Conservation (phyloP, 2,888 invertebrate species). For the Lepetodrilus schrolli region DNA sequence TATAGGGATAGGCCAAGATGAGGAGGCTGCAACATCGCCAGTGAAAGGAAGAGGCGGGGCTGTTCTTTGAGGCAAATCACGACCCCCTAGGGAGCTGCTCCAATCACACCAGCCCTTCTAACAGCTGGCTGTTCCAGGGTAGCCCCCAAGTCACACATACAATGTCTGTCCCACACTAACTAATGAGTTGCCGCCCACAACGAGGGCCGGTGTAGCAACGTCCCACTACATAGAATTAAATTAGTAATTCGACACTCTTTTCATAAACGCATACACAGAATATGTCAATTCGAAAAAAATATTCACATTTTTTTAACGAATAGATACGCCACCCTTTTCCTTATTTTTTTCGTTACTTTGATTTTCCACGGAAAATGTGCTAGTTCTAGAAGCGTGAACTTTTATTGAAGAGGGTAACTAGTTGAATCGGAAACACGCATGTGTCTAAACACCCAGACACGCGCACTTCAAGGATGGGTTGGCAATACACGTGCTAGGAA, state of each 20-base stretch:
- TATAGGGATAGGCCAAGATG: not conserved
- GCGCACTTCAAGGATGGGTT: not conserved
- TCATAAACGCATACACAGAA: not conserved
- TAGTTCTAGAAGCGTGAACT: too few relatives aligned
- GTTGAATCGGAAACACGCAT: not conserved
- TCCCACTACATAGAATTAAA: too few relatives aligned
- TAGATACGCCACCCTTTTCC: too few relatives aligned
- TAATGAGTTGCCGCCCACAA: conserved; percentile 7
- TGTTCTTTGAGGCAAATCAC: not conserved
- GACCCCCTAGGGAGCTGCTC: conserved; percentile 8
- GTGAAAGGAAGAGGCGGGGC: conserved; percentile 11
- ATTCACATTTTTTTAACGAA: not conserved
- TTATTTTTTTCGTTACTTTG: not conserved
- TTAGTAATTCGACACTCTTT: not conserved
- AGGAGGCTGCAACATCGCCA: not conserved
- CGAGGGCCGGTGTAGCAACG: not conserved
- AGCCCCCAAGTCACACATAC: conserved; percentile 11
- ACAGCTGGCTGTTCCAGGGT: not conserved
- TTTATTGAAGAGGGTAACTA: not conserved
- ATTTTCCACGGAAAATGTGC: too few relatives aligned
- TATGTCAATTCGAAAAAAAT: not conserved
- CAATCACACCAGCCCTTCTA: not conserved
- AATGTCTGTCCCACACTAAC: not conserved
- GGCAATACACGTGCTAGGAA: not conserved
- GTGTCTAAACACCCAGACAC: conserved; percentile 1